These are phyloP conservation scores for Agrotis exclamationis DNA, from an alignment of 2,888 invertebrate genomes.

Conservation along the genomic window DNA sequence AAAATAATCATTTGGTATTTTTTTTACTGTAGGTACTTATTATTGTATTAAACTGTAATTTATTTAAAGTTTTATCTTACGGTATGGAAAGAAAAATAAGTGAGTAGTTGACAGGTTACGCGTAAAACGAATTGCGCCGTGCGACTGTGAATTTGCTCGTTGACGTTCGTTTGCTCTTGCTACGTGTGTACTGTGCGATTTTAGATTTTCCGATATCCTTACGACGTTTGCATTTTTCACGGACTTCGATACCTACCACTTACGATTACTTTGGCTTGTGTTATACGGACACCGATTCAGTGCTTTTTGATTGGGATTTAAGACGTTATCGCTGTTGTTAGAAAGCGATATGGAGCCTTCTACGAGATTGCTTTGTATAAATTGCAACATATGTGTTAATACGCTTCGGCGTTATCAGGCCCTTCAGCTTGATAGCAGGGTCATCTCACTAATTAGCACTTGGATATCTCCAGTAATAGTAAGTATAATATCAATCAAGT, in stretches of 20 bases:
- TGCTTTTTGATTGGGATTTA: background rate
- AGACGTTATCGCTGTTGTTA: background rate
- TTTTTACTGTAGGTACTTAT: background rate
- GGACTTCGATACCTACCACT: constrained; percentile 17
- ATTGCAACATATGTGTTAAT: constrained; percentile 9
- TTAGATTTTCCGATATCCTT: background rate
- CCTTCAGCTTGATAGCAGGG: constrained; percentile 26
- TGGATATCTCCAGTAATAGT: constrained; percentile 22
- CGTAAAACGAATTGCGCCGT: background rate
- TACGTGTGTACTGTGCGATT: background rate
- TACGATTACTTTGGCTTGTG: constrained; percentile 19
- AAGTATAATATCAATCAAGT: constrained; percentile 1
- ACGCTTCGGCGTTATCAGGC: constrained; percentile 19
- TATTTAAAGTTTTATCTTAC: background rate
- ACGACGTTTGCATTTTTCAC: constrained; percentile 15
- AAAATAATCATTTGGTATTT: background rate
- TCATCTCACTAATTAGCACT: constrained; percentile 24
- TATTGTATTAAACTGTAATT: background rate
- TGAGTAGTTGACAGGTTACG: background rate
- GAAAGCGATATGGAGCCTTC: constrained; percentile 16
- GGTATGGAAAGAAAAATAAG: background rate
- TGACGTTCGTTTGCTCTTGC: constrained; percentile 21
- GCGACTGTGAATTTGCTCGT: background rate
- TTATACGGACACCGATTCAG: constrained; percentile 5
- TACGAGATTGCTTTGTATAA: constrained; percentile 17